Conservation (phyloP, 2,113 vertebrate genomes). For the Stegostoma tigrinum region DNA sequence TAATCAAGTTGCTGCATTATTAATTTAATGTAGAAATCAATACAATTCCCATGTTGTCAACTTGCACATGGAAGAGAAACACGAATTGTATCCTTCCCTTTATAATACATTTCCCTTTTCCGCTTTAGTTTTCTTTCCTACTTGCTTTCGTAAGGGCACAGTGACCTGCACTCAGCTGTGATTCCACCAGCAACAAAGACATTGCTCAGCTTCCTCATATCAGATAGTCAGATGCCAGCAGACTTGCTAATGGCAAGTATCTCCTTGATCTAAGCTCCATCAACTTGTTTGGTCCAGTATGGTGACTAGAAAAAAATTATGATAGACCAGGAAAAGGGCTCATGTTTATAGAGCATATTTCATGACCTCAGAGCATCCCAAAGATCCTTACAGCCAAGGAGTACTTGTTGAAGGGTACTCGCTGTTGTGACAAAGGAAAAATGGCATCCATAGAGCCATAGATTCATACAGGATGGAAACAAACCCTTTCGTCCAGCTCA, state of each 20-base stretch:
- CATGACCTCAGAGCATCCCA: too few species aligned
- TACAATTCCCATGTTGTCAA: background rate
- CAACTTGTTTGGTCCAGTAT: background rate
- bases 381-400: too few species aligned
- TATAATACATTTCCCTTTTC: background rate
- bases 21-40: background rate
- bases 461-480: too few species aligned
- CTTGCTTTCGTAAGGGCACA: background rate
- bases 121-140: background rate
- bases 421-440: too few species aligned
- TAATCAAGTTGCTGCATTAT: background rate
- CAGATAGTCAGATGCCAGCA: background rate
- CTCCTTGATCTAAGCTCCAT: background rate
- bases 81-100: background rate
- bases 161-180: background rate
- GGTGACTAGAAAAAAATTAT: background rate
- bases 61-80: background rate
- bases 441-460: too few species aligned
- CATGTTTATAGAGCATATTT: too few species aligned
- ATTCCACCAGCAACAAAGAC: background rate
- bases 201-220: background rate
- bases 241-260: background rate
- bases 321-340: background rate
- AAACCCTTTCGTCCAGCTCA: too few species aligned
- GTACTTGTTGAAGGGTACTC: too few species aligned